Base-by-base conservation (phyloP, 2,888 invertebrate species). In the Baccha elongata region DNA sequence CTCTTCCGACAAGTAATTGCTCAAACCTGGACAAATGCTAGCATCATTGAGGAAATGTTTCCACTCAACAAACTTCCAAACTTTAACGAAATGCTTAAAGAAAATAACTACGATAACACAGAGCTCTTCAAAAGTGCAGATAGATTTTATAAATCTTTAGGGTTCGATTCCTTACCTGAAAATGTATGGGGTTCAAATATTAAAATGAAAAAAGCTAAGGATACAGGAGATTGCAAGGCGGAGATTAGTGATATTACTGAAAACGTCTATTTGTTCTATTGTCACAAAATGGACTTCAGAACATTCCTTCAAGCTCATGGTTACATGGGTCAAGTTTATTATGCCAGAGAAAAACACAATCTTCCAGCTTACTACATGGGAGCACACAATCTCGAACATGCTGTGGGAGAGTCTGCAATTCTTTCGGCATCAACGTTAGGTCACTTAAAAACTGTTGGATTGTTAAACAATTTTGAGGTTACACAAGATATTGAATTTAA, bases 1-100 rank as follows among this genome's bases (percentile, higher is more conserved):
- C 90, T 95, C 21, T 88, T 94, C 81, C 94, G 94, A 93, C 87
- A 86, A 84, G 69, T 79, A 6, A 26, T 84, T 11, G 17, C 52
- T 6, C 75, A 84, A 23, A 62, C 29, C 10, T 78, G 68, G 80
- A 52, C 50, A 3, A 55, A 74, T 1, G 13, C 15, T 11, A 29
- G 42, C n/a, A 46, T 74, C 6, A 15, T 65, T 1, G 32, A 53
- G 1, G 17, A 53, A 13, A 35, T n/a, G 2, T 53, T 32, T 3
- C 52, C 52, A 7, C 19, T 35, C 2, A 6, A 8, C 4, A 37
- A 23, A 10, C 55, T 55, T 37, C 21, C 21, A n/a, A 2, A n/a
- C 11, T 42, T 11, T 8, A 3, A 58, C 1, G 26, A 58, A 2
- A 42, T 42, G 11, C 26, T 58, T 1, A 17, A 58, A 42, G 3